Conservation (phyloP, 2,888 invertebrate genomes). For the Ommatoiulus sabulosus region DNA sequence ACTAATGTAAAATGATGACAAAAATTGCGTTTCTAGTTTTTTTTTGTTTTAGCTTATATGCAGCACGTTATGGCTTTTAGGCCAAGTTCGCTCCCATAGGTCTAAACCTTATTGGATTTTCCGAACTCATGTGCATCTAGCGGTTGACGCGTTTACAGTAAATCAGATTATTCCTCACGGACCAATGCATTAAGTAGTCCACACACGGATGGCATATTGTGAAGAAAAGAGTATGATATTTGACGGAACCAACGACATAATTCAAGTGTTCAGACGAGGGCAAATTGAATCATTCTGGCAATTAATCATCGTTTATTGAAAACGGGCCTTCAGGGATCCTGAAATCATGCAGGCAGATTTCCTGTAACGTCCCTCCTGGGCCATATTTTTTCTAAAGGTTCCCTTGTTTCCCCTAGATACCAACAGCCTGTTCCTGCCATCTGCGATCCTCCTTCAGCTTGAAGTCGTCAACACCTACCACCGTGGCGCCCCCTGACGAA, state of each 20-base stretch:
- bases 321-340: background rate
- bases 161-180: conserved; percentile 9
- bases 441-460: conserved; percentile 14
- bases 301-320: conserved; percentile 15
- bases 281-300: background rate
- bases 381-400: background rate
- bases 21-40: background rate
- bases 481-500: background rate
- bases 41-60: background rate
- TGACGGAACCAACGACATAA: background rate
- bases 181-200: background rate
- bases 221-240: background rate
- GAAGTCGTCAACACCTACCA: background rate
- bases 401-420: conserved; percentile 11
- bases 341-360: background rate
- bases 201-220: background rate
- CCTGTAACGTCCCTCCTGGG: background rate
- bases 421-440: conserved; percentile 53
- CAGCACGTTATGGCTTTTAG: conserved; percentile 25
- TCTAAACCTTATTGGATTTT: background rate
- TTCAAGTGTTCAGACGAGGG: background rate
- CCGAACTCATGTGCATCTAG: background rate
- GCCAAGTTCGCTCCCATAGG: background rate
- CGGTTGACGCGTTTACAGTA: background rate
- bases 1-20: background rate